phyloP scores from a whole-genome alignment of 2,797 vertebrate species.

The Discoglossus pictus region DNA sequence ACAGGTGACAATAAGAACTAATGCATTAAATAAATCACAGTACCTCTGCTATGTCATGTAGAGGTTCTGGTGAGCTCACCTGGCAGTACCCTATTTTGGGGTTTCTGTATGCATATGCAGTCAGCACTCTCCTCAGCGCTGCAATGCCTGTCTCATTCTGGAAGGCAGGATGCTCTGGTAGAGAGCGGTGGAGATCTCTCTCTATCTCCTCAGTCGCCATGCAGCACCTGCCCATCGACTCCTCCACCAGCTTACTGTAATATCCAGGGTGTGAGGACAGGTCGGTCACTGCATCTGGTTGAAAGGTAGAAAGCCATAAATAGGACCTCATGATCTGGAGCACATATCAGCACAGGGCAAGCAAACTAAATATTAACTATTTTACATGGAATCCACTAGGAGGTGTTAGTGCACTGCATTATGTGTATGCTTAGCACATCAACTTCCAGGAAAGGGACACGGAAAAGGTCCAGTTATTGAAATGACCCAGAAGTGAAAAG shows the following conservation, averaged over 20 bases:
- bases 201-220: slow-evolving; percentile 93
- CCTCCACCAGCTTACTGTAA: slow-evolving; percentile 80
- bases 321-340: no score
- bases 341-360: no score
- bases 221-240: slow-evolving; percentile 82
- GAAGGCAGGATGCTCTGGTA: slow-evolving; percentile 93
- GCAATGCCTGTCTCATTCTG: slow-evolving; percentile 90
- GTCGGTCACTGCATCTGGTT: slow-evolving; percentile 79
- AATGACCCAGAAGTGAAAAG: no score
- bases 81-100: slow-evolving; percentile 97
- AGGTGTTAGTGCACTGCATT: no score
- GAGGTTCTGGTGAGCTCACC: slow-evolving; percentile 62
- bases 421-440: no score
- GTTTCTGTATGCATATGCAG: slow-evolving; percentile 90
- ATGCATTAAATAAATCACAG: no score
- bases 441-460: no score
- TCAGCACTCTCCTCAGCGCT: slow-evolving; percentile 89
- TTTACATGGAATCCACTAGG: no score
- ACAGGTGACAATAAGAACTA: no score
- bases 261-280: slow-evolving; percentile 80
- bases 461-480: no score
- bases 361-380: no score
- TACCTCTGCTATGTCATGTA: no score
- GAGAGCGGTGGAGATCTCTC: slow-evolving; percentile 90
- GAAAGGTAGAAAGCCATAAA: slow-evolving; percentile 5